A percentile compares a stretch with the other conserved stretches of the same genome.
Evolutionary conservation across 2,888 invertebrate species (phyloP).

Genomic region (Buathra laborator): DNA sequence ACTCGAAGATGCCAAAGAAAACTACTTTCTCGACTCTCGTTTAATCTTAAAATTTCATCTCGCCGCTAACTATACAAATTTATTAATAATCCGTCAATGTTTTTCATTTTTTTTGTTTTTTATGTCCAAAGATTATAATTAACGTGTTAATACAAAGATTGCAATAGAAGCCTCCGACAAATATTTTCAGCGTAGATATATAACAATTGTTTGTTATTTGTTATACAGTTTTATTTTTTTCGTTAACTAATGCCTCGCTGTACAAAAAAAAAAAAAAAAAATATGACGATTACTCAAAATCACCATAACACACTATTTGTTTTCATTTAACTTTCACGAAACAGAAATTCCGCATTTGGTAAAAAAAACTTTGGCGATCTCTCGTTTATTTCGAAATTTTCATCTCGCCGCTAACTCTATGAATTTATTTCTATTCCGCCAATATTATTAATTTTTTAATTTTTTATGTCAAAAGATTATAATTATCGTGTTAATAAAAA

Average conservation of each 20-base stretch:
- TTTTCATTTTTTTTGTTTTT: constrained; percentile 17
- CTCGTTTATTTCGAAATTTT: too few relatives aligned
- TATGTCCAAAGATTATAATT: constrained; percentile 53
- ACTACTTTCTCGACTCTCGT: background rate
- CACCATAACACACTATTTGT: background rate
- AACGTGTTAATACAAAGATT: background rate
- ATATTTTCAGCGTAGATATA: too few relatives aligned
- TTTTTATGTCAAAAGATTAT: too few relatives aligned
- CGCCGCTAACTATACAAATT: background rate
- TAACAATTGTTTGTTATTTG: background rate
- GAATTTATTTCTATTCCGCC: too few relatives aligned
- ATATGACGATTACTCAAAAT: background rate
- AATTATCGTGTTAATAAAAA: too few relatives aligned
- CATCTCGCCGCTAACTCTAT: too few relatives aligned
- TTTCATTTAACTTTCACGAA: background rate
- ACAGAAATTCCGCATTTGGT: too few relatives aligned
- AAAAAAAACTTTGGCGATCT: background rate
- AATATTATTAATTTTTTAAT: too few relatives aligned
- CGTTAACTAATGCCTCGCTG: background rate
- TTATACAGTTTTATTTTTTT: background rate
- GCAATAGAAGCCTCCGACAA: background rate
- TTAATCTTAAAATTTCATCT: background rate
- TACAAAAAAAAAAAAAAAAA: background rate
- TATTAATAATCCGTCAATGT: background rate
- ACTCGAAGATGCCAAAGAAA: background rate